A percentile compares a stretch with the other conserved stretches of the same genome.
Evolutionary conservation across 2,888 invertebrate genomes (phyloP).

Genomic region (Teleogryllus oceanicus): DNA sequence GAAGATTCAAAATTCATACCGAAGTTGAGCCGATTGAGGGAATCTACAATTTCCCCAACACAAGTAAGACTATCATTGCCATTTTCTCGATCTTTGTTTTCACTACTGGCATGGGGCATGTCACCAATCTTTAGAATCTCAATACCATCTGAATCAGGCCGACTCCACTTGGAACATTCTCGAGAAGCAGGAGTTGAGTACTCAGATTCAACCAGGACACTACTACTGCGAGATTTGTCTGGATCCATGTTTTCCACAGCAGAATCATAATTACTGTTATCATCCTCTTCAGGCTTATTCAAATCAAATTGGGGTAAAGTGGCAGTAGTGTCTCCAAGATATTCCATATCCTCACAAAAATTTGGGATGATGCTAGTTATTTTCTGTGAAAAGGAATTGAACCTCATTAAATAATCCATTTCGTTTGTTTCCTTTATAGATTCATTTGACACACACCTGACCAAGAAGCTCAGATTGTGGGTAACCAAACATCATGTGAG

Average conservation of each 20-base stretch:
- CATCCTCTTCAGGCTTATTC: constrained; percentile 29
- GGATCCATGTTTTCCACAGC: constrained; percentile 30
- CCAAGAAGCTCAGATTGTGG: constrained; percentile 58
- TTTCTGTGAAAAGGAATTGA: constrained; percentile 43
- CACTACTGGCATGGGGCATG: not conserved
- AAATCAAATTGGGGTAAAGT: constrained; percentile 27
- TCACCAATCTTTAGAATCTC: not conserved
- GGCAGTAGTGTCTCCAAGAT: constrained; percentile 25
- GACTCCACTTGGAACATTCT: not conserved
- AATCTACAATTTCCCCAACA: constrained; percentile 30
- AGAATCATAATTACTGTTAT: constrained; percentile 32
- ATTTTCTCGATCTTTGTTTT: constrained; percentile 26
- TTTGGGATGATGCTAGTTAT: constrained; percentile 59
- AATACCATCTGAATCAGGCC: constrained; percentile 4
- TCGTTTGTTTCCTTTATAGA: not conserved
- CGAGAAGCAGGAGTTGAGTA: not conserved
- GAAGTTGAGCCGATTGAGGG: constrained; percentile 29
- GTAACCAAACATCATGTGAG: constrained; percentile 63
- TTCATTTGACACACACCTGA: constrained; percentile 42
- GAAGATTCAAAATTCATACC: constrained; percentile 25
- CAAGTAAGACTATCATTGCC: constrained; percentile 29
- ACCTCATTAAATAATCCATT: not conserved
- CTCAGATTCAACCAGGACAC: constrained; percentile 12
- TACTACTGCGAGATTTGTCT: constrained; percentile 28
- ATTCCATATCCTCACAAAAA: constrained; percentile 55